Evolutionary conservation across 2,797 vertebrate genomes (phyloP), one percentile per base, ranked within the genome.

Genomic region (Cyprinodon diabolis): DNA sequence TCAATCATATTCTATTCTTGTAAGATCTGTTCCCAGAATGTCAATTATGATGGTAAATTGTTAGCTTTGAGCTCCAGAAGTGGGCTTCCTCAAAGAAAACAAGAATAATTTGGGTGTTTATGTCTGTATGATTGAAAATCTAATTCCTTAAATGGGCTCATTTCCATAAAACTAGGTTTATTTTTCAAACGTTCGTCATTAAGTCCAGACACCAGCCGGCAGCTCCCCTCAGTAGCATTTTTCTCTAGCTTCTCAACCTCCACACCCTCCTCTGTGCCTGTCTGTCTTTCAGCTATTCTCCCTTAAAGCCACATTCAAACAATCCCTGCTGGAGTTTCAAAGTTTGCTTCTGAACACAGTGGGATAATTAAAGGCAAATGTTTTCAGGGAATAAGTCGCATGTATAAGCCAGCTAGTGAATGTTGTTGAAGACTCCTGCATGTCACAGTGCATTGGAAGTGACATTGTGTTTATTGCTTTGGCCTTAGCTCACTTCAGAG

Each of bases 391-490:
- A 67, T 48, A 25, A 5, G 62, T 71, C 73, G 43, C 37, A 47
- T 2, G 66, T 1, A 4, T 15, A 6, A 65, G 69, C 4, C 77
- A 68, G 7, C 55, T 14, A n/a, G 77, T 72, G 75, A 65, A 77
- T 77, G 69, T 52, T 68, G 82, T 82, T 2, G 66, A 68, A 47
- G 66, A 71, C 66, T 15, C 45, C 68, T 51, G 0, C 74, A 14
- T 90, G 88, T 91, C 85, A 74, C 6, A 81, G 76, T 9, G 71
- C 76, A 86, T 86, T 86, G 81, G 86, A 89, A 86, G 88, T 87
- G 89, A 90, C 88, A 69, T 60, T 0, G 79, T 80, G 90, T 92
- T 90, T 91, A 91, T 89, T 90, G 87, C 86, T 90, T 82, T 78
- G 80, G 49, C 84, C 86, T 71, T 21, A 35, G 79, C 72, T 85